phyloP scores from a whole-genome alignment of 1,140 invertebrate species.

The Ceratitis capitata region DNA sequence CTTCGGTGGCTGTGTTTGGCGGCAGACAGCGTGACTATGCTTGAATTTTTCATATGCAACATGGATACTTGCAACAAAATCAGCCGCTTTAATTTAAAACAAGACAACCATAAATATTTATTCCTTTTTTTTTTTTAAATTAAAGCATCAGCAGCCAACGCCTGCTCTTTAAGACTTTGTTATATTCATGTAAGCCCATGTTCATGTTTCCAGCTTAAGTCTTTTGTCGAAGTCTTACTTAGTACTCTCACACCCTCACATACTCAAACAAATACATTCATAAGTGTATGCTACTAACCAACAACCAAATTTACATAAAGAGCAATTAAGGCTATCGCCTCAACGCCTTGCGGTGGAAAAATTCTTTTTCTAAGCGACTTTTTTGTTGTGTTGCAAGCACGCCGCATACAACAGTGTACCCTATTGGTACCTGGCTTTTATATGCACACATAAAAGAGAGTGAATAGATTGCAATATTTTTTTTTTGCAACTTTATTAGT shows the following conservation, averaged over 20 bases:
- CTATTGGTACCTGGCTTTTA: too few species aligned
- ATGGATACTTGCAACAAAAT: not conserved
- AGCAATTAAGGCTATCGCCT: constrained; percentile 41
- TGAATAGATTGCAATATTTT: too few species aligned
- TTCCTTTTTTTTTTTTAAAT: not conserved
- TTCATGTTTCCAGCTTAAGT: not conserved
- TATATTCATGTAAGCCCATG: not conserved
- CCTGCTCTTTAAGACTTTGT: not conserved
- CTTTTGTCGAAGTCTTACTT: constrained; percentile 16
- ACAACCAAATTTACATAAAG: constrained; percentile 39
- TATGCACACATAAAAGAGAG: too few species aligned
- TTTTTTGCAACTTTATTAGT: constrained; percentile 27
- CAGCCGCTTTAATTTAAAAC: not conserved
- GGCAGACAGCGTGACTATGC: not conserved
- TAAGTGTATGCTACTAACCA: not conserved
- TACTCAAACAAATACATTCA: not conserved
- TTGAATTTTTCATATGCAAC: not conserved
- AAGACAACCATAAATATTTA: not conserved
- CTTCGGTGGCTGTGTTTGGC: not conserved
- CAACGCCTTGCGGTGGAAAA: not conserved
- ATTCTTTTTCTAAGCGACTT: not conserved
- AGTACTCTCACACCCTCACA: not conserved
- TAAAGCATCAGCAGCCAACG: not conserved
- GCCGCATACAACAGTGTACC: not conserved
- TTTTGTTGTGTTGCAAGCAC: not conserved